These are phyloP conservation scores for Poeciliopsis turneri DNA, from an alignment of 2,797 vertebrate genomes.

Conservation along the genomic window DNA sequence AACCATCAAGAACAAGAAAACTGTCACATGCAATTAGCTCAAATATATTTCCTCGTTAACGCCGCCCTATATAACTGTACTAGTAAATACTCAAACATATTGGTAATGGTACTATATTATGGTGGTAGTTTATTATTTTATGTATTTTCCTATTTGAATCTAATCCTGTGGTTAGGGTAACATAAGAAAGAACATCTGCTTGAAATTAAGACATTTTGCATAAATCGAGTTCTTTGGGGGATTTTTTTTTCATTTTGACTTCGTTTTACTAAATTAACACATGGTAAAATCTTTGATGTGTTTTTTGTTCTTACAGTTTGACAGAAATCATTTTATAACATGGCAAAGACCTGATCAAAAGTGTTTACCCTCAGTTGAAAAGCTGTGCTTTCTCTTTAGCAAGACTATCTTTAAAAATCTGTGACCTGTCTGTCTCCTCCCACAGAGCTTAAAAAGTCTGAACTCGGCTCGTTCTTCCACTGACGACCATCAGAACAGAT, in stretches of 20 bases:
- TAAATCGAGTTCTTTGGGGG: neutral
- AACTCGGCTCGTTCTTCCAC: neutral
- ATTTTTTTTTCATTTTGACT: neutral
- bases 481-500: neutral
- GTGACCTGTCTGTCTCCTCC: neutral
- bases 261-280: neutral
- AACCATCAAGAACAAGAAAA: too few species aligned
- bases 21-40: too few species aligned
- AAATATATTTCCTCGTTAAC: too few species aligned
- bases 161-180: too few species aligned
- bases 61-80: too few species aligned
- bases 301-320: neutral
- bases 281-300: neutral
- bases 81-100: too few species aligned
- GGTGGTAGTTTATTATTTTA: too few species aligned
- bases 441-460: neutral
- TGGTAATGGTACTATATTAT: too few species aligned
- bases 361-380: neutral
- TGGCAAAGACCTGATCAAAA: neutral
- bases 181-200: too few species aligned
- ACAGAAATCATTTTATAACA: neutral
- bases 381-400: neutral
- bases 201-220: neutral
- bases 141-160: too few species aligned
- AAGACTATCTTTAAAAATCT: neutral